phyloP scores from a whole-genome alignment of 2,888 invertebrate species.

The Notocelia uddmanniana region DNA sequence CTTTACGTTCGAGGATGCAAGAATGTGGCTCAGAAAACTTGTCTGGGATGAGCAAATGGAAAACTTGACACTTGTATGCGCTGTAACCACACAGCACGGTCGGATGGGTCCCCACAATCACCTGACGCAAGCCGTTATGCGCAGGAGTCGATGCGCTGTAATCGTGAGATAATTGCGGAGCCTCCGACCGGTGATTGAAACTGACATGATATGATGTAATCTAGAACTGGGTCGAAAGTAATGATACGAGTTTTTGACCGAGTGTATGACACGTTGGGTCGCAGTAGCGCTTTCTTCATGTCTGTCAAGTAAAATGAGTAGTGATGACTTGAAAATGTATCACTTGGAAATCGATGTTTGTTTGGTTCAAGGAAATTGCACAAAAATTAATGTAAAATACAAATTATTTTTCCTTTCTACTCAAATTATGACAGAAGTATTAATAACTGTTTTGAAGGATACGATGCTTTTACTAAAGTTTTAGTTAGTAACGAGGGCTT shows the following conservation, averaged over 20 bases:
- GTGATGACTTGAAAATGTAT: neutral
- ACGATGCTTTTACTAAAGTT: too few species aligned
- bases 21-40: slow-evolving; percentile 11
- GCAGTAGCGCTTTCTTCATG: neutral
- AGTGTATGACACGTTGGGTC: neutral
- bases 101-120: slow-evolving; percentile 43
- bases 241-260: slow-evolving; percentile 20
- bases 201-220: slow-evolving; percentile 51
- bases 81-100: slow-evolving; percentile 37
- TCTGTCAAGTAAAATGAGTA: neutral
- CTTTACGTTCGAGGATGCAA: slow-evolving; percentile 15
- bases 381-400: too few species aligned
- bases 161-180: slow-evolving; percentile 46
- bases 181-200: slow-evolving; percentile 47
- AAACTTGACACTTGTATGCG: slow-evolving; percentile 47
- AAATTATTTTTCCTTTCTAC: too few species aligned
- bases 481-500: too few species aligned
- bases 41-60: slow-evolving; percentile 40
- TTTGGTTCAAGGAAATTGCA: too few species aligned
- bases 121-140: slow-evolving; percentile 45
- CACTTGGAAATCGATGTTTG: neutral
- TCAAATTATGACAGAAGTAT: too few species aligned
- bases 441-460: too few species aligned
- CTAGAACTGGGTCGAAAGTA: slow-evolving; percentile 37
- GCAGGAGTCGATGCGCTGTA: slow-evolving; percentile 44